Base-by-base conservation (phyloP, 1,140 invertebrate genomes). In the Aricia agestis region DNA sequence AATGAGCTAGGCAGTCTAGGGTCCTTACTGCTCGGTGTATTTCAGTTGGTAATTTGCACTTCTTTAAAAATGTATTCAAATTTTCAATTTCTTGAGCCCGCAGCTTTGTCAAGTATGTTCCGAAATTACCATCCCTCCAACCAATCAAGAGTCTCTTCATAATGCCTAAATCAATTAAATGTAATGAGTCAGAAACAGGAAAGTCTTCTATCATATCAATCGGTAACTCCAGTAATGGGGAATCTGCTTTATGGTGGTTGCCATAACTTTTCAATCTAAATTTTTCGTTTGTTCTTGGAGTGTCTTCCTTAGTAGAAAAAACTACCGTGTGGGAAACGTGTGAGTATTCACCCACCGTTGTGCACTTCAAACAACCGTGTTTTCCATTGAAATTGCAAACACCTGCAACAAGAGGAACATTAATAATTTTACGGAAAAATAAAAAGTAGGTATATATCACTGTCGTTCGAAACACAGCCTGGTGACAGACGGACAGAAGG, bases 181-280 rank as follows among this genome's bases (percentile, higher is more conserved):
- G 66, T 17, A 67, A 42, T 7, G 66, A 41, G 17, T 67, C 66
- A 0, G 32, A 1, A 2, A 67, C 66, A 0, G 66, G 66, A 67
- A 67, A 17, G 7, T 42, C 4, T 17, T 67, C n/a, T 17, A 67
- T 36, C 66, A 67, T 67, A 7, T 67, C 66, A 9, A 67, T 67
- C 0, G 32, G 13, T 15, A 67, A 18, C 4, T 67, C n/a, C 17
- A 67, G 15, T 42, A 67, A 17, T 5, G 66, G 66, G 1, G 65
- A 66, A 36, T 66, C 65, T 0, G 11, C 6, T 66, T 66, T 66
- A 6, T 66, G 65, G 15, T 66, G 65, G 2, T 5, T n/a, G 41
- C 65, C 65, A 15, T 66, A n/a, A 66, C 6, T 66, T 9, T 1
- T 13, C 11, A n/a, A n/a, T n/a, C 65, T 31, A 36, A 66, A 66